Base-by-base conservation (phyloP, 1,140 invertebrate genomes). In the Neodiprion fabricii region DNA sequence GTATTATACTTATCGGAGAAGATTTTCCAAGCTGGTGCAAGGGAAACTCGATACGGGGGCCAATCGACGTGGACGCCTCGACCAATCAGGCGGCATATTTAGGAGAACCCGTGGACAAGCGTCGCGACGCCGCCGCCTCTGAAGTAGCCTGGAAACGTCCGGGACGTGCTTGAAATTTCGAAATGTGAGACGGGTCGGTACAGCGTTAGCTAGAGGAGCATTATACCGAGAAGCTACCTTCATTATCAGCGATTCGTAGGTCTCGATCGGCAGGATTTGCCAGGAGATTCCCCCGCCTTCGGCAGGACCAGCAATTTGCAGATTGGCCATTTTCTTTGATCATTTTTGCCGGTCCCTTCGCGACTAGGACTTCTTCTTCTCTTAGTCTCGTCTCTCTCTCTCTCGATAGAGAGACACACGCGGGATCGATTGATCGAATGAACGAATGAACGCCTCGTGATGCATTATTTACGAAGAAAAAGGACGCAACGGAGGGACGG, bases 321-420 rank as follows among this genome's bases (percentile, higher is more conserved):
- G 53, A 61, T 61, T 61, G 53, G 11, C 53, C 53, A 61, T 61
- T 61, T 61, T 61, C 53, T 61, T 61, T 61, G 53, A 61, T 61
- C 53, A 61, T 61, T 17, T 61, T 61, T 17, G 53, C 4, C 53
- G 11, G 9, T 0, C 11, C 53, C 28, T 40, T 40, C 28, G 28
- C 28, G 28, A 40, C 17, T 21, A 21, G 17, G 17, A 21, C 2
- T 40, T 40, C 28, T 40, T 40, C 1, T 40, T 40, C 28, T 40
- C 17, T 21, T 0, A 0, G 17, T 40, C 28, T 4, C 5, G 5
- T 40, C 0, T 5, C 28, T 40, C 28, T 21, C 17, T 21, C 28
- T 40, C 28, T 40, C 17, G 17, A 21, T 40, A 1, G 28, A 40
- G 28, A 40, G 28, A 40, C 28, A 40, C 28, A 3, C 28, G 28